Evolutionary conservation across 2,113 vertebrate genomes (phyloP).

Genomic region (Chaetodon auriga): DNA sequence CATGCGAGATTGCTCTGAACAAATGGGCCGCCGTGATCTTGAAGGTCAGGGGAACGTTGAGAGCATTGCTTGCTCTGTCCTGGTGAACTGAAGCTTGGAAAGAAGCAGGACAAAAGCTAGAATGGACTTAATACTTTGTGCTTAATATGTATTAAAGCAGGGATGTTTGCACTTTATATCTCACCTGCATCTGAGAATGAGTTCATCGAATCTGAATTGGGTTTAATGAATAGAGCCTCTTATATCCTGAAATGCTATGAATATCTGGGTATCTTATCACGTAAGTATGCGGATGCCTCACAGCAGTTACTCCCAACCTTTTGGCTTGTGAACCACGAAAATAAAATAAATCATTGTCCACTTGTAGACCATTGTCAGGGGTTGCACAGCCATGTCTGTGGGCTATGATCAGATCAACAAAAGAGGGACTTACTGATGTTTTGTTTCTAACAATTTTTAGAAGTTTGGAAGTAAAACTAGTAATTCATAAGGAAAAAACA

Average conservation of each 20-base stretch:
- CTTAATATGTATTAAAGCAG: slow-evolving; percentile 16
- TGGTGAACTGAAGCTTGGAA: neutral
- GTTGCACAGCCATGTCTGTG: neutral
- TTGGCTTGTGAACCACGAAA: neutral
- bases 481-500: neutral
- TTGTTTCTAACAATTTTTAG: neutral
- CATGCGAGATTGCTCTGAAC: slow-evolving; percentile 3
- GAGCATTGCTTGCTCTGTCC: neutral
- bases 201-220: slow-evolving; percentile 18
- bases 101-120: neutral
- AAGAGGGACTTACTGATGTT: neutral
- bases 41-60: slow-evolving; percentile 8
- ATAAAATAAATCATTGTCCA: neutral
- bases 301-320: neutral
- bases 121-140: neutral
- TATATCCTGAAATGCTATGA: slow-evolving; percentile 2
- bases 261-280: neutral
- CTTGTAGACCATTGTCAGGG: neutral
- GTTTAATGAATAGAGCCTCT: neutral
- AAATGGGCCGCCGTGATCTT: slow-evolving; percentile 6
- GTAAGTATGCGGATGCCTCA: neutral
- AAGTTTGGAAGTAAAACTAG: neutral
- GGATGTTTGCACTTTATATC: slow-evolving; percentile 8
- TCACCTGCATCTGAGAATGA: neutral
- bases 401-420: neutral